Conservation (phyloP, 2,113 vertebrate species). For the Cheirogaleus medius region DNA sequence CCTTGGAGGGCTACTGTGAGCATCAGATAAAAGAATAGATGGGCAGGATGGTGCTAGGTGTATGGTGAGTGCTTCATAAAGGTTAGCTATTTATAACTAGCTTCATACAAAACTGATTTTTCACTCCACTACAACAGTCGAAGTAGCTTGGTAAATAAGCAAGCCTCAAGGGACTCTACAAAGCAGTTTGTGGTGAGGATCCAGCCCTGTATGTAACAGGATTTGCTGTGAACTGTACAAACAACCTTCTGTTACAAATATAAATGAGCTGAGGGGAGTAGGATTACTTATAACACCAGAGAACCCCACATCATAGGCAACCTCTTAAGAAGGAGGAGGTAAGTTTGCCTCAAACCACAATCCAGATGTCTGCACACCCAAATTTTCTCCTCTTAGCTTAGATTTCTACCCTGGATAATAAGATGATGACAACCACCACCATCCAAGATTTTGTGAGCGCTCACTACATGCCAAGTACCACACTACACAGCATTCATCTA, state of each 20-base stretch:
- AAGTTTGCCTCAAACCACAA: background rate
- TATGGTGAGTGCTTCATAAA: background rate
- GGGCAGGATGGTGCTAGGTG: background rate
- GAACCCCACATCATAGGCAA: background rate
- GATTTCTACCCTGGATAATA: background rate
- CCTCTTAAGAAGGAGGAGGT: background rate
- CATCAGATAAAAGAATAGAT: background rate
- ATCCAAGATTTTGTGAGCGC: background rate
- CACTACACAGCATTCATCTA: background rate
- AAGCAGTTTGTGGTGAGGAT: background rate
- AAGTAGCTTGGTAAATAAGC: background rate
- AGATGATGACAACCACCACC: fast-evolving
- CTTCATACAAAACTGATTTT: background rate
- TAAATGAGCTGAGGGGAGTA: background rate
- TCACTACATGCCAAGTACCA: background rate
- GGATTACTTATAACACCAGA: background rate
- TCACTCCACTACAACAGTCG: background rate
- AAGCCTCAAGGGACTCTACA: background rate
- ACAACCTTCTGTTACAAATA: background rate
- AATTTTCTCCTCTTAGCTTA: background rate
- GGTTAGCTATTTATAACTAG: background rate
- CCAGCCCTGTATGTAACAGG: background rate
- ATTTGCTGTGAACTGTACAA: background rate
- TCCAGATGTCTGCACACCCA: background rate
- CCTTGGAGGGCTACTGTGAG: background rate